Evolutionary conservation across 2,113 vertebrate genomes (phyloP), one percentile per base, ranked within the genome.

Genomic region (Spermophilus dauricus): DNA sequence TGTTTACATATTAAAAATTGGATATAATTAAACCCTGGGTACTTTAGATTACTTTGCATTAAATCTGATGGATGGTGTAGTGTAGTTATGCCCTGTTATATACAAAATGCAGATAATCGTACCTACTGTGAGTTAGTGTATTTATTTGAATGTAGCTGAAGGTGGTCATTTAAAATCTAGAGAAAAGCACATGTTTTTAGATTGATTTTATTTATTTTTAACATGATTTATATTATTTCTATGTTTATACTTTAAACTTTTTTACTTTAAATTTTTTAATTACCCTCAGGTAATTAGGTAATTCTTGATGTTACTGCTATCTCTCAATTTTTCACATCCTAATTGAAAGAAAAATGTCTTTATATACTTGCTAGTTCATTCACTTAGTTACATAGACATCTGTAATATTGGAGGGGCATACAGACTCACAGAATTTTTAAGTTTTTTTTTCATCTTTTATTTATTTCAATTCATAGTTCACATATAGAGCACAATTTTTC

Each of bases 311-410:
- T 95, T 83, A 65, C 42, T 92, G 2, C 63, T 72, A 12, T 45
- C n/a, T 88, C 18, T 86, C 92, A 91, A 77, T 73, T 45, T 81
- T 91, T 95, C 32, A 93, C 20, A 14, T 95, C 83, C 80, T 95
- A 69, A 34, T 88, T 61, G 42, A 91, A 88, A 96, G 51, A 86
- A 89, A 72, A 37, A 24, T 7, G 32, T 45, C 28, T 92, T 86
- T 42, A 75, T 73, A 73, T 84, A 56, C 17, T 95, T 63, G 61
- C 26, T 89, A n/a, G 28, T 58, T 95, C 32, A 91, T 85, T 86
- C 61, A 51, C 28, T 89, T 89, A 56, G 14, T 81, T 91, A 81
- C 51, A 94, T 37, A 82, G 10, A 22, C 20, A 32, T 69, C 28
- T 63, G 0, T 67, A 83, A 77, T 76, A 85, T 92, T 92, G 37